These are phyloP conservation scores for Sus cebifrons DNA, from an alignment of 2,797 vertebrate species.

Conservation along the genomic window DNA sequence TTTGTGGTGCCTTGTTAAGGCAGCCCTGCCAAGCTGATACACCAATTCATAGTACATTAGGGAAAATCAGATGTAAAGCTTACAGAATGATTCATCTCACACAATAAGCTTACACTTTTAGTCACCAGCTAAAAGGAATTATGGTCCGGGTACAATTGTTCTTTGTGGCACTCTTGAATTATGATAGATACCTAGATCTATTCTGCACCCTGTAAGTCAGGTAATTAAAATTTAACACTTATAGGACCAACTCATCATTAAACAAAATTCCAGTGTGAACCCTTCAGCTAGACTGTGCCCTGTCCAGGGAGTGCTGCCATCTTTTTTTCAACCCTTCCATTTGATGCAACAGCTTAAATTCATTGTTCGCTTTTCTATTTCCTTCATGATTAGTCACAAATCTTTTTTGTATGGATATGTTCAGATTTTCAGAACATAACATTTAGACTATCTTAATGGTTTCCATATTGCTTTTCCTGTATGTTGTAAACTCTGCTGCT, in stretches of 20 bases:
- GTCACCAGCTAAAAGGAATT: background rate
- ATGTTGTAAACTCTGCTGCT: background rate
- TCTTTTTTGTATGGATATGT: background rate
- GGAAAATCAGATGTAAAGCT: background rate
- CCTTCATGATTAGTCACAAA: background rate
- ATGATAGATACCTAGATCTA: background rate
- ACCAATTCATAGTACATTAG: background rate
- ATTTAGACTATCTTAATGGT: background rate
- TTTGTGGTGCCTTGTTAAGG: background rate
- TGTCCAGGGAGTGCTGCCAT: background rate
- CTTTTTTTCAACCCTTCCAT: background rate
- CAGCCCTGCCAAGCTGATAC: background rate
- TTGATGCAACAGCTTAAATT: background rate
- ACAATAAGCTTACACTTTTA: background rate
- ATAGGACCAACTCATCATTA: background rate
- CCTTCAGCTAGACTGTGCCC: background rate
- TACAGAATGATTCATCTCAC: background rate
- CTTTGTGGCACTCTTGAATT: background rate
- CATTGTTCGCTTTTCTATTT: background rate
- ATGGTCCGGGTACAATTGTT: background rate
- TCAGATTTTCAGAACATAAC: slow-evolving; percentile 9
- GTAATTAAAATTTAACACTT: background rate
- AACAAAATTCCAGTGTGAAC: background rate
- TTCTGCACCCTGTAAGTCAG: background rate
- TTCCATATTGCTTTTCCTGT: background rate